Percentiles rank a stretch among this genome's conserved stretches.
Conservation (phyloP, 2,888 invertebrate genomes). For the Alloscopus bannaensis region DNA sequence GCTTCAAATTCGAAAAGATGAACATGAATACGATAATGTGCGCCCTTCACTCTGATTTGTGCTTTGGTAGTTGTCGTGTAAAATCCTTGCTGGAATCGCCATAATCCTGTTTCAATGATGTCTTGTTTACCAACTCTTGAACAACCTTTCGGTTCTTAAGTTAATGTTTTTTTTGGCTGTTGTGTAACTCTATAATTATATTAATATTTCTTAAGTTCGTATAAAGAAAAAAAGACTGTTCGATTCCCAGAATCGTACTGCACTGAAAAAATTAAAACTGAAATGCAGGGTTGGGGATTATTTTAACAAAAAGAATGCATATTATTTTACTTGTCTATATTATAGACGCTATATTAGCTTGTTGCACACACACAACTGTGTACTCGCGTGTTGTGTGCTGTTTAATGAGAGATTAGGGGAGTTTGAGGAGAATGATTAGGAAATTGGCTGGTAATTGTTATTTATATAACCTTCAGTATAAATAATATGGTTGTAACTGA, state of each 20-base stretch:
- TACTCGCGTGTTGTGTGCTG: conserved; percentile 4
- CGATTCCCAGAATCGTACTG: conserved; percentile 58
- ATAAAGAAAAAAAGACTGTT: conserved; percentile 56
- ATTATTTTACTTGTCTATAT: conserved; percentile 21
- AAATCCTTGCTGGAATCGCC: neutral
- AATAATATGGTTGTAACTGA: conserved; percentile 16
- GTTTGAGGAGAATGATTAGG: too few relatives aligned
- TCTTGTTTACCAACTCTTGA: conserved; percentile 13
- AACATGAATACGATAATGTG: too few relatives aligned
- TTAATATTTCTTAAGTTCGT: conserved; percentile 20
- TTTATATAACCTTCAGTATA: conserved; percentile 22
- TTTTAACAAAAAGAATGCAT: conserved; percentile 9
- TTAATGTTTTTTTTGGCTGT: conserved; percentile 8
- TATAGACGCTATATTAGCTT: conserved; percentile 4
- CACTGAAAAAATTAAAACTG: conserved; percentile 50
- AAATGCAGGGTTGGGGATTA: conserved; percentile 56
- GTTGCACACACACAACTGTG: neutral
- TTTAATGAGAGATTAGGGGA: too few relatives aligned
- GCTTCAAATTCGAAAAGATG: too few relatives aligned
- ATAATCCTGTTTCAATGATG: too few relatives aligned
- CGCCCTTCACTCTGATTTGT: too few relatives aligned
- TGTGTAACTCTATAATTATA: too few relatives aligned
- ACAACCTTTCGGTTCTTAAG: conserved; percentile 6
- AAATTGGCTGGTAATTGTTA: conserved; percentile 4
- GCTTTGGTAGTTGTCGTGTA: too few relatives aligned